Conservation (phyloP, 2,113 vertebrate species). For the Corvus hawaiiensis region DNA sequence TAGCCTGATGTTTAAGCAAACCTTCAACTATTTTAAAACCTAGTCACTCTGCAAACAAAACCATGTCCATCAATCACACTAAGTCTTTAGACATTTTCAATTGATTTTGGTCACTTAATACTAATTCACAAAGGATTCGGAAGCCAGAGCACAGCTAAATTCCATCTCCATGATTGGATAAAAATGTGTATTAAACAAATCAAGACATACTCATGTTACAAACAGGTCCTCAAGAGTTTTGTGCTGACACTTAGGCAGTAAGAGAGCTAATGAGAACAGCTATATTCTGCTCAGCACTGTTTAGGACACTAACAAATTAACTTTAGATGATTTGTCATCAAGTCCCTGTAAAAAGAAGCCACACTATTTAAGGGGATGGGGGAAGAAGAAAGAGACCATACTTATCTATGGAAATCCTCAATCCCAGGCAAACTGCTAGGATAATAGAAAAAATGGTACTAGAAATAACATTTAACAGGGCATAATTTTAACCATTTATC, state of each 20-base stretch:
- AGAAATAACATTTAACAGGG: neutral
- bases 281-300: neutral
- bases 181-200: constrained; percentile 15
- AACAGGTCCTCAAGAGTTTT: constrained; percentile 1
- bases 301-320: neutral
- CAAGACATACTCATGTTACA: neutral
- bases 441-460: neutral
- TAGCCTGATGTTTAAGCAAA: neutral
- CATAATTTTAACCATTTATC: neutral
- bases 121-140: neutral
- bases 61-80: neutral
- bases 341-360: neutral
- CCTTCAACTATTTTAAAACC: constrained; percentile 2
- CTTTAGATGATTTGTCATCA: neutral
- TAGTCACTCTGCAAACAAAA: neutral
- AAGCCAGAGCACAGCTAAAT: neutral
- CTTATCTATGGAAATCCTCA: neutral
- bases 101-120: constrained; percentile 20
- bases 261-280: neutral
- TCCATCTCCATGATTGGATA: neutral
- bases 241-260: neutral
- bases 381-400: neutral
- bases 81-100: constrained; percentile 1
- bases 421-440: neutral
- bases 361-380: neutral